Base-by-base conservation (phyloP, 2,797 vertebrate species). In the Novumbra hubbsi region DNA sequence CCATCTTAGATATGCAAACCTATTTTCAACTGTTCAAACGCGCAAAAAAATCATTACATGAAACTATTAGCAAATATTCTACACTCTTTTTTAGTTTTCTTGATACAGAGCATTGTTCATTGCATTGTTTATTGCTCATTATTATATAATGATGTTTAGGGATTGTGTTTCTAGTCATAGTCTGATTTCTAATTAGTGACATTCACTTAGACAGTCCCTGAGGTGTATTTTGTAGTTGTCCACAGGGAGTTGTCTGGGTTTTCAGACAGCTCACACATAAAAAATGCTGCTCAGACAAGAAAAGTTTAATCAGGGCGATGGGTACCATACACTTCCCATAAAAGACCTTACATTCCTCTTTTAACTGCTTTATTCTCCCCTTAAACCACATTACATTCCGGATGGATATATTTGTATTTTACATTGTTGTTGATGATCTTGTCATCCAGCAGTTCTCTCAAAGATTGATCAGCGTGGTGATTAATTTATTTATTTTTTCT, bases 231-330 rank as follows among this genome's bases (percentile, higher is more conserved):
- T 14, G 69, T n/a, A 15, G 52, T 62, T 30, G 38, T 63, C 73
- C 68, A 21, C 30, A 50, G 48, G 50, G 64, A 34, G 30, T 49
- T 28, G 48, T 68, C 74, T 71, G 62, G 65, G 52, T 52, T 65
- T 65, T 19, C 52, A 52, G 60, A 68, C 38, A 68, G n/a, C 28
- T 65, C 67, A 27, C 12, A 64, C 27, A 19, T 48, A 70, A 73
- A 5, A 48, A 55, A 24, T 28, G 34, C 52, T 19, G 17, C 55
- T 71, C 62, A 57, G 69, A 32, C 32, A 38, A 32, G 30, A 41
- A 32, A 28, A 66, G 15, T 50, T 50, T 76, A 76, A 76, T 76
- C 62, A 76, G 52, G 30, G 60, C 16, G 48, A 71, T 67, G 69
- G 16, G 30, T 62, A 57, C 15, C 50, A 34, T 63, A 50, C 41